Conservation (phyloP, 1,140 invertebrate genomes). For the Conus betulinus region DNA sequence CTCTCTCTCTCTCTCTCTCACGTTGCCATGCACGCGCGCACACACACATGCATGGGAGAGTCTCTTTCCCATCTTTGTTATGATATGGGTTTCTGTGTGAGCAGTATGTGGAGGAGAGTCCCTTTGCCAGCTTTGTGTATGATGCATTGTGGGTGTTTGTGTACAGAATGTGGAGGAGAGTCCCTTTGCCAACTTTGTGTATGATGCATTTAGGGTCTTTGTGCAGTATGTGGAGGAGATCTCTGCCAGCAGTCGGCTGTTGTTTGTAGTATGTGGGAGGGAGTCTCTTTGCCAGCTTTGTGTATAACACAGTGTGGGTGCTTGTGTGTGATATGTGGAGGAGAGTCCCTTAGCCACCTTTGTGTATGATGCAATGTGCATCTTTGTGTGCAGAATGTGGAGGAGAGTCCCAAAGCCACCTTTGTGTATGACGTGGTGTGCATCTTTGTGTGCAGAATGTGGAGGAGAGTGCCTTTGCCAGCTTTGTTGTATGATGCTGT, state of each 20-base stretch:
- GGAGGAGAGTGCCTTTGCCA: background rate
- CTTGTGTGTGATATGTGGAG: too few species aligned
- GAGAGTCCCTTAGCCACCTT: too few species aligned
- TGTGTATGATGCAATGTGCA: too few species aligned
- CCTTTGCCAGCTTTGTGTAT: constrained; percentile 87
- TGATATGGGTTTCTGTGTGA: background rate
- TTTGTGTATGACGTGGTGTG: too few species aligned
- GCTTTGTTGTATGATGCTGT: background rate
- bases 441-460: too few species aligned
- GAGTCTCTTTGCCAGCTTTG: too few species aligned
- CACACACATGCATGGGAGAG: background rate
- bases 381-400: too few species aligned
- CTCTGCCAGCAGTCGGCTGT: constrained; percentile 90
- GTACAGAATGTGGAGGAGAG: too few species aligned
- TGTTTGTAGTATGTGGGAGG: constrained; percentile 62
- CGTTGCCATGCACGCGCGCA: background rate
- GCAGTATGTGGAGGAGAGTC: constrained; percentile 29
- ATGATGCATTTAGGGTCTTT: background rate
- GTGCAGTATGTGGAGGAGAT: constrained; percentile 70
- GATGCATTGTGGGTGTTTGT: constrained; percentile 91
- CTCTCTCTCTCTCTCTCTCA: background rate
- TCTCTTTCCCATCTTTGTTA: background rate
- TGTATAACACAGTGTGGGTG: too few species aligned
- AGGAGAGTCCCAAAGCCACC: too few species aligned
- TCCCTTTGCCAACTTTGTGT: background rate